These are phyloP conservation scores for Drosophila pseudotalamancana DNA, from an alignment of 2,888 invertebrate genomes.

Conservation along the genomic window DNA sequence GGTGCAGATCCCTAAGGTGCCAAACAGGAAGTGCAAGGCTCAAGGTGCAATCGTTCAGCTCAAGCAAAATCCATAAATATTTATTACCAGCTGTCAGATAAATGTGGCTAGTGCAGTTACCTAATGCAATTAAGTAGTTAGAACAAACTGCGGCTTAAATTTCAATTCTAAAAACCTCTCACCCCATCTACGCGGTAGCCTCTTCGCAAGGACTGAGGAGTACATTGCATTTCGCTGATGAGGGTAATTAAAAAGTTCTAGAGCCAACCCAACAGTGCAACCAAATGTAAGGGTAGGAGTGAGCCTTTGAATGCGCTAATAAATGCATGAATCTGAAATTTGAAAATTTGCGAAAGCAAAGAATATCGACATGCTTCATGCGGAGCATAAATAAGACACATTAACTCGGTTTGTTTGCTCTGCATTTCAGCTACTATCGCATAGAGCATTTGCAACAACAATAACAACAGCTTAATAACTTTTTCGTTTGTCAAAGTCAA, in stretches of 20 bases:
- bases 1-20: constrained; percentile 58
- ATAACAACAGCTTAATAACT: constrained; percentile 38
- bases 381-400: constrained; percentile 66
- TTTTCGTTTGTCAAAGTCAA: constrained; percentile 64
- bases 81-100: constrained; percentile 42
- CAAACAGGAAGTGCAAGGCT: constrained; percentile 72
- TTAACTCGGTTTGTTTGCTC: constrained; percentile 51
- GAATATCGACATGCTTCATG: constrained; percentile 61
- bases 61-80: constrained; percentile 54
- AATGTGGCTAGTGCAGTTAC: constrained; percentile 17
- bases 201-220: constrained; percentile 27
- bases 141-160: constrained; percentile 34
- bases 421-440: constrained; percentile 49
- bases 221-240: constrained; percentile 71
- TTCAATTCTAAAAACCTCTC: too few relatives aligned
- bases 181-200: background rate
- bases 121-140: constrained; percentile 58
- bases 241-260: constrained; percentile 78
- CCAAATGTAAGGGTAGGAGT: constrained; percentile 16
- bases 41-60: constrained; percentile 73
- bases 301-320: constrained; percentile 19
- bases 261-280: constrained; percentile 50
- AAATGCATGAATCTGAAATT: constrained; percentile 44
- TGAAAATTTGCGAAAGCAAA: constrained; percentile 4
- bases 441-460: constrained; percentile 28